phyloP scores from a whole-genome alignment of 2,888 invertebrate species.

The Brachynemurus nebulosus region DNA sequence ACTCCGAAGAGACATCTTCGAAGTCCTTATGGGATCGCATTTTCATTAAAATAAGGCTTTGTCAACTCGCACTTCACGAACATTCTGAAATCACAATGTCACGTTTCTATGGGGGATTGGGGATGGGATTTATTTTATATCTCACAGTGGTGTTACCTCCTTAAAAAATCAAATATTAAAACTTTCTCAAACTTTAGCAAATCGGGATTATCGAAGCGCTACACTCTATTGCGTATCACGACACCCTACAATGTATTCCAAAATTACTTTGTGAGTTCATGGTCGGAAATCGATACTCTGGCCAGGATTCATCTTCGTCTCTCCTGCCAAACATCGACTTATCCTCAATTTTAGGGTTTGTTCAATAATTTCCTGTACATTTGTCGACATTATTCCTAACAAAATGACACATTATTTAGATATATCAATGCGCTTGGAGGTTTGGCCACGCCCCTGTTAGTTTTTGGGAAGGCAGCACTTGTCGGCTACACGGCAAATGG shows the following conservation, averaged over 20 bases:
- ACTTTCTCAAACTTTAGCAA: too few species aligned
- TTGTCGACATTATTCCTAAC: constrained; percentile 6
- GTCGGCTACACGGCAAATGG: constrained; percentile 56
- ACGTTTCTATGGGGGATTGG: too few species aligned
- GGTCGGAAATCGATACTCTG: constrained; percentile 32
- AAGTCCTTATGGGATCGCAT: too few species aligned
- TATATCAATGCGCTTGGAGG: constrained; percentile 7
- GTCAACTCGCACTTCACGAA: too few species aligned
- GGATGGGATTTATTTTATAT: too few species aligned
- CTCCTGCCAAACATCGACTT: constrained; percentile 40
- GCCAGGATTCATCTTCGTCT: not conserved
- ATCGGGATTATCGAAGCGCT: constrained; percentile 34
- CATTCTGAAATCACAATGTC: too few species aligned
- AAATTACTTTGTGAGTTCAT: constrained; percentile 67
- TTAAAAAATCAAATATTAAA: too few species aligned
- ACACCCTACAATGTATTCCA: constrained; percentile 67
- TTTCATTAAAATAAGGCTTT: too few species aligned
- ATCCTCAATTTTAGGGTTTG: constrained; percentile 31
- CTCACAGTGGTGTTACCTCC: too few species aligned
- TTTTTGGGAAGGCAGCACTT: constrained; percentile 61
- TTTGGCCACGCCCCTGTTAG: constrained; percentile 39
- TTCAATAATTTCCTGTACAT: constrained; percentile 4
- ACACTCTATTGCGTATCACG: constrained; percentile 49
- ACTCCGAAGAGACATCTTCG: too few species aligned
- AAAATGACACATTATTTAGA: constrained; percentile 7